Percentiles rank a stretch among this genome's conserved stretches.
Evolutionary conservation across 1,140 invertebrate species (phyloP).

Genomic region (Monochamus saltuarius): DNA sequence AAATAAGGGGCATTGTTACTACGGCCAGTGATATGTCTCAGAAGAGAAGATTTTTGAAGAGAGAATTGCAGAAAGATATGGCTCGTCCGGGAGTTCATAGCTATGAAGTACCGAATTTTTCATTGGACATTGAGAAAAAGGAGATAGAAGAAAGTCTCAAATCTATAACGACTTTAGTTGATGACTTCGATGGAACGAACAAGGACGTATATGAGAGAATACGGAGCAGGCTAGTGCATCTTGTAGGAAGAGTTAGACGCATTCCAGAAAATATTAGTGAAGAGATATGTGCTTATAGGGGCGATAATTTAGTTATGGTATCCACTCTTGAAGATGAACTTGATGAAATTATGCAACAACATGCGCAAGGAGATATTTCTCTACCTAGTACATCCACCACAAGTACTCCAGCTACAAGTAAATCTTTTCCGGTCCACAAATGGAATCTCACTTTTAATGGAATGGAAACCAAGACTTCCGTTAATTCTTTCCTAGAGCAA

Average conservation of each 20-base stretch:
- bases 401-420: background rate
- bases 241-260: background rate
- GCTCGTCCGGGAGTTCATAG: background rate
- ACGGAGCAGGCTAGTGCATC: background rate
- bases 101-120: background rate
- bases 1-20: background rate
- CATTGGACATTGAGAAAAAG: background rate
- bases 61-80: background rate
- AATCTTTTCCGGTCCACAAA: constrained; percentile 2
- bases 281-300: background rate
- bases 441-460: background rate
- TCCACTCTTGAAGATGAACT: background rate
- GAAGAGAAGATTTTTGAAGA: background rate
- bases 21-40: background rate
- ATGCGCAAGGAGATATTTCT: background rate
- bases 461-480: background rate
- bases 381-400: background rate
- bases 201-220: background rate
- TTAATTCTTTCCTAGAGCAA: too few relatives aligned
- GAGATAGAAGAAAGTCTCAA: background rate
- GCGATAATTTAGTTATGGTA: background rate
- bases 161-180: background rate
- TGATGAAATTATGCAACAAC: background rate
- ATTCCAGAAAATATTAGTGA: background rate
- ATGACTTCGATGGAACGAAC: background rate